Evolutionary conservation across 1,140 invertebrate genomes (phyloP).

Genomic region (Elysia chlorotica): DNA sequence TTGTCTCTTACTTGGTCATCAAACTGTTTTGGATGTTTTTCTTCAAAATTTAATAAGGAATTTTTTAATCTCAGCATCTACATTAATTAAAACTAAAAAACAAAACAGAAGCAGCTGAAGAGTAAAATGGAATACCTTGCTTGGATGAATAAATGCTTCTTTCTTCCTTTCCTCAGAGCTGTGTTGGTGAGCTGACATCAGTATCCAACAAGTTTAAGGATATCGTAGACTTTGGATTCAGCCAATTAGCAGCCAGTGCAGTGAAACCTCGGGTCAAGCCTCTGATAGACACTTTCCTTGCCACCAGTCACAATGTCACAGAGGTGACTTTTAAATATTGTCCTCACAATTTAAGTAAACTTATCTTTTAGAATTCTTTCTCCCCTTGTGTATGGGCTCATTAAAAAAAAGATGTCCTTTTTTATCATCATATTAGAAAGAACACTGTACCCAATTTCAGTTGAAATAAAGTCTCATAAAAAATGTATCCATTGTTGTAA

Average conservation of each 20-base stretch:
- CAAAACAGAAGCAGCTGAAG: neutral
- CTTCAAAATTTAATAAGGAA: too few relatives aligned
- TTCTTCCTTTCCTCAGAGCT: conserved; percentile 57
- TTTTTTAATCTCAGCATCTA: neutral
- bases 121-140: neutral
- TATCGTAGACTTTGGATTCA: conserved; percentile 82
- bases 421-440: too few relatives aligned
- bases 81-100: neutral
- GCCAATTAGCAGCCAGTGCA: conserved; percentile 79
- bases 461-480: too few relatives aligned
- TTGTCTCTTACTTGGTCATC: too few relatives aligned
- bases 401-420: too few relatives aligned
- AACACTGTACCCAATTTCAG: too few relatives aligned
- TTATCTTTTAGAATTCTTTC: too few relatives aligned
- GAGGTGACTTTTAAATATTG: conserved; percentile 68
- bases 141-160: neutral
- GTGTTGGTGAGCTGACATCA: conserved; percentile 73
- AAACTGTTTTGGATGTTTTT: too few relatives aligned
- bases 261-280: conserved; percentile 87
- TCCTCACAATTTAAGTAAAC: neutral
- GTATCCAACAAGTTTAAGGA: conserved; percentile 78
- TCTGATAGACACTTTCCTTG: conserved; percentile 82
- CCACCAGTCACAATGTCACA: conserved; percentile 78
- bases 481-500: too few relatives aligned
- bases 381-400: too few relatives aligned